Percentiles rank a stretch among this genome's conserved stretches.
These are phyloP conservation scores for Platygyra sinensis DNA, from an alignment of 64 coral and sea anemone species.

Conservation along the genomic window DNA sequence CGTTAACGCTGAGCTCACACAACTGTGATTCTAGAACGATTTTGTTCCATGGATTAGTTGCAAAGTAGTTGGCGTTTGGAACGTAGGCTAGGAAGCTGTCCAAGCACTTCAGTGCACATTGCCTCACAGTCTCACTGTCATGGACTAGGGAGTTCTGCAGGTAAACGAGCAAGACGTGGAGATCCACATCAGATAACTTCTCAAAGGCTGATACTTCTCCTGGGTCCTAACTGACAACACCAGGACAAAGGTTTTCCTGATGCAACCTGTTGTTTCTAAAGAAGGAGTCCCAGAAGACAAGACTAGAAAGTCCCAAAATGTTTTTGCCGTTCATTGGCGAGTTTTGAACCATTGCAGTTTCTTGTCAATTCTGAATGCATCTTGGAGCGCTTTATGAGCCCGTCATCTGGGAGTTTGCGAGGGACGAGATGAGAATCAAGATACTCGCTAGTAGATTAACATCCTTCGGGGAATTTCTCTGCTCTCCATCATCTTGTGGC, in stretches of 20 bases:
- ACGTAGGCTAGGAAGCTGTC: conserved; percentile 20
- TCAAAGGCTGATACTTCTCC: not conserved
- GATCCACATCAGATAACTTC: conserved; percentile 13
- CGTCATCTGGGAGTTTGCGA: conserved; percentile 20
- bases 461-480: not conserved
- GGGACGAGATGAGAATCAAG: conserved; percentile 52
- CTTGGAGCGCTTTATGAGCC: not conserved
- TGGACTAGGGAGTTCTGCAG: conserved; percentile 72
- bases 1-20: conserved; percentile 8
- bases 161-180: conserved; percentile 49
- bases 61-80: not conserved
- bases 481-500: not conserved
- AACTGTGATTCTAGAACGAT: conserved; percentile 60
- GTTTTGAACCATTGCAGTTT: conserved; percentile 2
- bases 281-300: conserved; percentile 59
- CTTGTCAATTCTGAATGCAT: conserved; percentile 39
- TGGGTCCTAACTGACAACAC: not conserved
- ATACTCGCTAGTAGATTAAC: conserved; percentile 14
- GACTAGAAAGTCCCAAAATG: conserved; percentile 26
- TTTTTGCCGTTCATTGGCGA: conserved; percentile 35
- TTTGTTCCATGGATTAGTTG: conserved; percentile 67
- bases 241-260: not conserved
- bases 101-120: conserved; percentile 61
- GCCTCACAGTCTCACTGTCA: conserved; percentile 61
- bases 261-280: not conserved